phyloP scores from a whole-genome alignment of 2,113 vertebrate species.

The Myodes glareolus region DNA sequence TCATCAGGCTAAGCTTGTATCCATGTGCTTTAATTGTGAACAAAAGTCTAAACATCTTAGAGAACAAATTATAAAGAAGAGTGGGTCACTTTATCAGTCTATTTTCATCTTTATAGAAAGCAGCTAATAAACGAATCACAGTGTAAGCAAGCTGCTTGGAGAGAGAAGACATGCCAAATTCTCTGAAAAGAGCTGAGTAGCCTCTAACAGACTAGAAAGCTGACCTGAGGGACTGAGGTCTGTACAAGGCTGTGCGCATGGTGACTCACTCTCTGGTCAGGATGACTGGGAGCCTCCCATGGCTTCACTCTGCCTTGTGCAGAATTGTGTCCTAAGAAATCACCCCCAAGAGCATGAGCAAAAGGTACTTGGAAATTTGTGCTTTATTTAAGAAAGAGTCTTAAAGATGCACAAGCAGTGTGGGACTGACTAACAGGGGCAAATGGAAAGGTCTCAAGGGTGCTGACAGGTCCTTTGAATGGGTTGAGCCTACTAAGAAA shows the following conservation, averaged over 20 bases:
- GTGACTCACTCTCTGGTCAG: neutral
- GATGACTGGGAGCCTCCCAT: neutral
- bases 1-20: neutral
- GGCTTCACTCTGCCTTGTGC: no score
- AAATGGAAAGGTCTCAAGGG: neutral
- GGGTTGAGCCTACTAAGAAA: neutral
- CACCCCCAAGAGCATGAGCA: neutral
- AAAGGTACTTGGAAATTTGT: neutral
- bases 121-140: neutral
- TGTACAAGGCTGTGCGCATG: no score
- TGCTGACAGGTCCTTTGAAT: neutral
- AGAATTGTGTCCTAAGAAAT: neutral
- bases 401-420: neutral
- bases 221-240: neutral
- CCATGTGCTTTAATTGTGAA: slow-evolving; percentile 25
- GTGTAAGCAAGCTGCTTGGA: neutral
- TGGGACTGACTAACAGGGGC: neutral
- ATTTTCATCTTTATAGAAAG: neutral
- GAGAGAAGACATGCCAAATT: neutral
- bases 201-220: neutral
- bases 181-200: neutral
- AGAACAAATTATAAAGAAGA: neutral
- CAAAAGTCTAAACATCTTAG: neutral
- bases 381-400: neutral
- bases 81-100: neutral